These are phyloP conservation scores for Colaptes auratus DNA, from an alignment of 2,113 vertebrate genomes.

Conservation along the genomic window DNA sequence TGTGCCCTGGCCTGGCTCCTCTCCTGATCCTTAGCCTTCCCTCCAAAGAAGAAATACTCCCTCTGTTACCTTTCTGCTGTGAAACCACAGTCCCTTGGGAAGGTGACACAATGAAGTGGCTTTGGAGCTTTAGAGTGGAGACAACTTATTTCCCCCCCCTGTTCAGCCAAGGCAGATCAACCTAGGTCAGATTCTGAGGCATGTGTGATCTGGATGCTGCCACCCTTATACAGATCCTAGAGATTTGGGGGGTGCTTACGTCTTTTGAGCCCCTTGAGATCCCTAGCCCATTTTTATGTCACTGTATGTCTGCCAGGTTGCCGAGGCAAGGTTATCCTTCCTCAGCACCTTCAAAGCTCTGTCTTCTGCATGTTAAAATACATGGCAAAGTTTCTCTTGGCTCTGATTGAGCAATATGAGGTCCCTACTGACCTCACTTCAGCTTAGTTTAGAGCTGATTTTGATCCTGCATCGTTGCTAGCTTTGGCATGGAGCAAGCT, in stretches of 20 bases:
- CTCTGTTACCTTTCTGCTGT: fast-evolving
- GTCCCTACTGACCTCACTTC: not conserved
- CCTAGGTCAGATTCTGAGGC: not conserved
- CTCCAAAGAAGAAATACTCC: not conserved
- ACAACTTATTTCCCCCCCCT: not conserved
- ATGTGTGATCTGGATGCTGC: fast-evolving
- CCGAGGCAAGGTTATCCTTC: not conserved
- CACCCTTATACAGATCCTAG: not conserved
- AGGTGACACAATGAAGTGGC: not conserved
- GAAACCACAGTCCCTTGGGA: not conserved
- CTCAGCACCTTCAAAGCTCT: not conserved
- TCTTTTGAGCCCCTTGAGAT: not conserved
- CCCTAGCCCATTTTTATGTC: not conserved
- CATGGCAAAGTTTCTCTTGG: slow-evolving; percentile 1
- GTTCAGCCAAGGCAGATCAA: not conserved
- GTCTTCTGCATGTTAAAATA: not conserved
- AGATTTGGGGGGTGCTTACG: not conserved
- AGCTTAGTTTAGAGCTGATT: not conserved
- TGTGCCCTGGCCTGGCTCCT: fast-evolving
- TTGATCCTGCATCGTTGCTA: not conserved
- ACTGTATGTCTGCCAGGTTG: not conserved
- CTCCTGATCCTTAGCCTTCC: not conserved
- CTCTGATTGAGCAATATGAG: not conserved
- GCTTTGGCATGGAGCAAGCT: slow-evolving; percentile 1
- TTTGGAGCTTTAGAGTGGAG: not conserved